Conservation (phyloP, 1,140 invertebrate species). For the Tenebrio molitor region DNA sequence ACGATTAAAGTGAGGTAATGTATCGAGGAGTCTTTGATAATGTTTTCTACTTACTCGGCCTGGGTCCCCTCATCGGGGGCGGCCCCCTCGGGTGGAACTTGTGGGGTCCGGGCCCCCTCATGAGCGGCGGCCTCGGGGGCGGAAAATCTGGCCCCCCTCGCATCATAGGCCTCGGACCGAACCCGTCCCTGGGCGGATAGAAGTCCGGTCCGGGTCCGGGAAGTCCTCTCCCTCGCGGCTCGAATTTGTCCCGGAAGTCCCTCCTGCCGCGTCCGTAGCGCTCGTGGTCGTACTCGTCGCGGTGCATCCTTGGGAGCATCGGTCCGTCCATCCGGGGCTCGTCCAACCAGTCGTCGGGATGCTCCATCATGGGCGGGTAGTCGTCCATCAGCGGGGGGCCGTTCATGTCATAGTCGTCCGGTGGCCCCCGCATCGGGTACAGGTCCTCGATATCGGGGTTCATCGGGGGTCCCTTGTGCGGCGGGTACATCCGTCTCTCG, state of each 20-base stretch:
- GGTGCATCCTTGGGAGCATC: constrained; percentile 41
- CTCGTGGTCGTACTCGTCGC: constrained; percentile 46
- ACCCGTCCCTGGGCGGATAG: constrained; percentile 54
- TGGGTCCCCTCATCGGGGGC: constrained; percentile 67
- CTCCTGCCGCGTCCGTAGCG: constrained; percentile 45
- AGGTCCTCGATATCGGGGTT: constrained; percentile 19
- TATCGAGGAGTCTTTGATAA: too few species aligned
- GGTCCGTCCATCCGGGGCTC: constrained; percentile 36
- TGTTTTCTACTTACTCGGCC: constrained; percentile 57
- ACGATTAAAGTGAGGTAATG: too few species aligned
- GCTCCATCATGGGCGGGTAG: constrained; percentile 43
- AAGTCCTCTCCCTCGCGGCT: constrained; percentile 28
- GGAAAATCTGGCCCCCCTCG: constrained; percentile 62
- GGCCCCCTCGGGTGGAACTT: constrained; percentile 70
- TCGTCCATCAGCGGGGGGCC: constrained; percentile 40
- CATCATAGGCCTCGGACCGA: constrained; percentile 56
- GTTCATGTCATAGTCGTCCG: constrained; percentile 40
- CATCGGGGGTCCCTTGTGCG: constrained; percentile 25
- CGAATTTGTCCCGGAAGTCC: constrained; percentile 44
- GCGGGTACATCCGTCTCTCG: constrained; percentile 23
- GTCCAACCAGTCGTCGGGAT: constrained; percentile 5
- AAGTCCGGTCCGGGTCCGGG: constrained; percentile 49
- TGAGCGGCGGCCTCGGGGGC: constrained; percentile 59
- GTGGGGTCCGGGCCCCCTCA: constrained; percentile 66
- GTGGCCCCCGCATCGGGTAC: constrained; percentile 11